Conservation (phyloP, 1,140 invertebrate species). For the Zaprionus kolodkinae region DNA sequence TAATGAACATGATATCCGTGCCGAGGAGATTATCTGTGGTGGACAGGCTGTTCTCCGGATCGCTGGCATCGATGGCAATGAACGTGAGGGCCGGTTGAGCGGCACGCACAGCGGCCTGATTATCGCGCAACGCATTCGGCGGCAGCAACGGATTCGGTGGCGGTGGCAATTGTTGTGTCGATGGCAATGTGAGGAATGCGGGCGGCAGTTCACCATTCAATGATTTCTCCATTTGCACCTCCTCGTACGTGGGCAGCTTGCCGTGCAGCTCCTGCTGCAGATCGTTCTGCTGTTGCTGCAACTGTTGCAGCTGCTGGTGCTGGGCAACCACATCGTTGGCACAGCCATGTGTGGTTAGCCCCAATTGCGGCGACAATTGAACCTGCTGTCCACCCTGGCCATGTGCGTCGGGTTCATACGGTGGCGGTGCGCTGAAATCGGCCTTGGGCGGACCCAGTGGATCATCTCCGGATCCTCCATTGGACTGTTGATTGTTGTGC, state of each 20-base stretch:
- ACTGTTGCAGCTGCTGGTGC: conserved; percentile 33
- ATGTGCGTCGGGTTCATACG: conserved; percentile 86
- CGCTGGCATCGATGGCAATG: conserved; percentile 89
- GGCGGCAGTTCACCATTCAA: conserved; percentile 88
- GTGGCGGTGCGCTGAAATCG: conserved; percentile 93
- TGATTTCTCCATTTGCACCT: conserved; percentile 93
- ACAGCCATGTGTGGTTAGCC: conserved; percentile 45
- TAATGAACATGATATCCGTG: conserved; percentile 95
- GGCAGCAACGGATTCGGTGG: conserved; percentile 68
- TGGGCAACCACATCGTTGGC: conserved; percentile 14
- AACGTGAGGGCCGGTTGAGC: conserved; percentile 88
- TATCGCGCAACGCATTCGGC: conserved; percentile 83
- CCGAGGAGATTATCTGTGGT: conserved; percentile 91
- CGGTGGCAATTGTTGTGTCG: conserved; percentile 69
- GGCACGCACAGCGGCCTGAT: conserved; percentile 79
- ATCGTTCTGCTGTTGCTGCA: conserved; percentile 44
- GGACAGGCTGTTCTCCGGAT: conserved; percentile 88
- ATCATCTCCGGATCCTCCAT: conserved; percentile 75
- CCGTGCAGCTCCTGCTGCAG: conserved; percentile 85
- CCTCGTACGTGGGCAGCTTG: conserved; percentile 95
- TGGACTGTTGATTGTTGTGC: conserved; percentile 66
- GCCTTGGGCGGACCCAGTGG: conserved; percentile 91
- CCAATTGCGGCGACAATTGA: conserved; percentile 40
- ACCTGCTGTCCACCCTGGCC: conserved; percentile 55
- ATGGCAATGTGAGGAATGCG: conserved; percentile 67